Evolutionary conservation across 2,888 invertebrate species (phyloP).

Genomic region (Fragum sueziense): DNA sequence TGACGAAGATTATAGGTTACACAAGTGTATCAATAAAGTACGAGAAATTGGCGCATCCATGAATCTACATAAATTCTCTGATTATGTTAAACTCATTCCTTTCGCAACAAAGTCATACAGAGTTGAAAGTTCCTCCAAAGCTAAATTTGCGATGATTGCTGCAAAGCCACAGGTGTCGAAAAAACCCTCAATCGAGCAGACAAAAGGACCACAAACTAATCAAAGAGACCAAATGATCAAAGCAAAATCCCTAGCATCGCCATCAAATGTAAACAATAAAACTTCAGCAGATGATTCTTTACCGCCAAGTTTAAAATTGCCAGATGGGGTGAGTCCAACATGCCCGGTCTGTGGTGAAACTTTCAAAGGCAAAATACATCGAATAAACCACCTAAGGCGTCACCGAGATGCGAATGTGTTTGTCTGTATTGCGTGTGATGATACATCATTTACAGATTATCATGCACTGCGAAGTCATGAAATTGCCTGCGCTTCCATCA

Average conservation of each 20-base stretch:
- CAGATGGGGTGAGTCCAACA: neutral
- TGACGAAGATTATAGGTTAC: neutral
- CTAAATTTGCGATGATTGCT: too few relatives aligned
- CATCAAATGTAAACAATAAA: neutral
- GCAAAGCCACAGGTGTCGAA: too few relatives aligned
- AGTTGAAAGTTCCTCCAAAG: too few relatives aligned
- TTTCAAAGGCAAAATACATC: neutral
- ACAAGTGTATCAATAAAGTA: neutral
- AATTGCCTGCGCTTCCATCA: conserved; percentile 45
- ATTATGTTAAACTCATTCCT: too few relatives aligned
- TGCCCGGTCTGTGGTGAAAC: neutral
- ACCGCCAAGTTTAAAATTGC: neutral
- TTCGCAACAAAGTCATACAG: too few relatives aligned
- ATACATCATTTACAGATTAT: conserved; percentile 33
- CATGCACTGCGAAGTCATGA: conserved; percentile 58
- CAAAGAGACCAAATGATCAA: too few relatives aligned
- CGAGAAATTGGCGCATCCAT: too few relatives aligned
- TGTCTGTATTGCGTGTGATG: conserved; percentile 56
- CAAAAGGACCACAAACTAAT: too few relatives aligned
- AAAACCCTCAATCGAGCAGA: too few relatives aligned
- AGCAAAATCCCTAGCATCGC: too few relatives aligned
- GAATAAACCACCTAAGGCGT: conserved; percentile 32
- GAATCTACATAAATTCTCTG: too few relatives aligned
- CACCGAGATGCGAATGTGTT: conserved; percentile 29
- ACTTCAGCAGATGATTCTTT: neutral